A percentile compares a stretch with the other conserved stretches of the same genome.
Conservation (phyloP, 2,797 vertebrate species). For the Pangasius djambal region DNA sequence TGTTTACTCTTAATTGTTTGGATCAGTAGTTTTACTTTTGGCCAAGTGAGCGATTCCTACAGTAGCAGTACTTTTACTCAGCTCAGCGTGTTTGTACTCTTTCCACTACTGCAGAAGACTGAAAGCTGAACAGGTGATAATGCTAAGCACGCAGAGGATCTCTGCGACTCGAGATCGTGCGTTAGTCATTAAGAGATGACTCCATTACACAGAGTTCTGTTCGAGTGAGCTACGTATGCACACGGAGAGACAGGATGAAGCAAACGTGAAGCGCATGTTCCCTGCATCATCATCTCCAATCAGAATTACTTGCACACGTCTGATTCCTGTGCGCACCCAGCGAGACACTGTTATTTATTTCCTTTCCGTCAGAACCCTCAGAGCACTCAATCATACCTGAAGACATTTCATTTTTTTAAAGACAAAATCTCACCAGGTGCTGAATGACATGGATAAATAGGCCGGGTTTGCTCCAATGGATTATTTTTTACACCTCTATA, state of each 20-base stretch:
- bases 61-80: background rate
- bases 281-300: background rate
- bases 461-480: background rate
- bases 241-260: background rate
- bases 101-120: background rate
- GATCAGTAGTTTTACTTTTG: too few relatives aligned
- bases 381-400: background rate
- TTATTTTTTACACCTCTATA: slow-evolving; percentile 4
- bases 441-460: background rate
- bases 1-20: too few relatives aligned
- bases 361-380: background rate
- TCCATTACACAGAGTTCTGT: background rate
- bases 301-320: background rate
- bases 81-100: background rate
- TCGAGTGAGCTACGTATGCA: background rate
- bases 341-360: background rate
- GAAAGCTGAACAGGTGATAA: background rate
- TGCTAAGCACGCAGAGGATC: background rate
- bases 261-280: background rate
- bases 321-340: background rate
- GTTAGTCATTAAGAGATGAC: background rate
- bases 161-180: background rate
- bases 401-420: background rate
- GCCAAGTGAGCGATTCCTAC: too few relatives aligned
- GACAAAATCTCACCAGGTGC: background rate